A percentile compares a stretch with the other conserved stretches of the same genome.
Evolutionary conservation across 2,797 vertebrate genomes (phyloP).

Genomic region (Mormyrops attenuatus): DNA sequence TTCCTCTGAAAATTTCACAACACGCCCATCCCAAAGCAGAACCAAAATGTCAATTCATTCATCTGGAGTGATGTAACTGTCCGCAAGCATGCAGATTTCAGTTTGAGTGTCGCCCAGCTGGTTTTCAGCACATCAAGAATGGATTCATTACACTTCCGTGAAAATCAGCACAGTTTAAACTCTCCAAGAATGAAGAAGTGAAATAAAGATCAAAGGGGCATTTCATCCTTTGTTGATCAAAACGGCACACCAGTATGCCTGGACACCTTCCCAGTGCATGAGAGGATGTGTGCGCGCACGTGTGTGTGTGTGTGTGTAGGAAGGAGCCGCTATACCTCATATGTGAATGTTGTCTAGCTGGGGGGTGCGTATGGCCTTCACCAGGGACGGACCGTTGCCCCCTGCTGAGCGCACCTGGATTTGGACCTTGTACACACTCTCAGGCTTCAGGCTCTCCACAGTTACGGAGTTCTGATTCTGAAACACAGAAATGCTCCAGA

Average conservation of each 20-base stretch:
- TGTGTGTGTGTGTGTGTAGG: neutral
- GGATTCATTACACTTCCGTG: neutral
- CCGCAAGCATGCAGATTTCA: neutral
- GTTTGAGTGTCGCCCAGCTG: neutral
- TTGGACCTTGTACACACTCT: slow-evolving; percentile 60
- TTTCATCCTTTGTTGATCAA: neutral
- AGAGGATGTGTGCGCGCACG: neutral
- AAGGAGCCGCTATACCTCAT: slow-evolving; percentile 41
- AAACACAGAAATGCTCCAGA: neutral
- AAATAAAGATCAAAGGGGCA: neutral
- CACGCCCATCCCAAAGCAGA: neutral
- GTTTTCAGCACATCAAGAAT: neutral
- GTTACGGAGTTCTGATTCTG: slow-evolving; percentile 57
- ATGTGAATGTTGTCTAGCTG: slow-evolving; percentile 41
- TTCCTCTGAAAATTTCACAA: neutral
- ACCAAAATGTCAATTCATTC: neutral
- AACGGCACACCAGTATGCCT: neutral
- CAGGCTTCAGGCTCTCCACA: slow-evolving; percentile 48
- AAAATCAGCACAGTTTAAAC: neutral
- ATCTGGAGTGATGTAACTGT: neutral
- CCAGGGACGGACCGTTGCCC: slow-evolving; percentile 49
- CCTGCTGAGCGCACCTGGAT: slow-evolving; percentile 57
- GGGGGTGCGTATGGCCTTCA: slow-evolving; percentile 60
- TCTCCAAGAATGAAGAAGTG: neutral
- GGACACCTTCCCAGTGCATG: neutral